Conservation (phyloP, 2,113 vertebrate genomes). For the Ptyas mucosa region DNA sequence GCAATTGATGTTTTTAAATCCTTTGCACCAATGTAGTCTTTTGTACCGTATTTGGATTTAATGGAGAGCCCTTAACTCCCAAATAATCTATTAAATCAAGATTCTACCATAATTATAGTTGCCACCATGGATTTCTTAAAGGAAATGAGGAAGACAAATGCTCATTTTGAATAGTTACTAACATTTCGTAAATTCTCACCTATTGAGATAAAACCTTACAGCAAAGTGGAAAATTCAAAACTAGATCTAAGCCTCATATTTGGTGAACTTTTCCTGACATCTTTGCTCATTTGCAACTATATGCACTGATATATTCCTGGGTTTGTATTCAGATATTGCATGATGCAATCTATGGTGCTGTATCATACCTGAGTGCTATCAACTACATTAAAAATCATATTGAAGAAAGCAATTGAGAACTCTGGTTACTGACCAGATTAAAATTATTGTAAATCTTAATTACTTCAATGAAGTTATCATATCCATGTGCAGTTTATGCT, state of each 20-base stretch:
- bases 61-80: background rate
- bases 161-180: background rate
- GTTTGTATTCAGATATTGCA: background rate
- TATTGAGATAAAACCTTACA: background rate
- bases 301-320: background rate
- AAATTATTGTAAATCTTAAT: background rate
- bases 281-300: background rate
- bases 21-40: background rate
- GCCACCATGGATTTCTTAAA: background rate
- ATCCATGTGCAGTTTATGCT: background rate
- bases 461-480: background rate
- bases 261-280: background rate
- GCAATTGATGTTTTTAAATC: background rate
- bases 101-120: background rate
- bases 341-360: background rate
- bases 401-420: background rate
- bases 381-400: background rate
- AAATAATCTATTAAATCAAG: background rate
- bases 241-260: background rate
- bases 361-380: background rate
- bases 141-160: background rate
- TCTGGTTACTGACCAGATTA: background rate
- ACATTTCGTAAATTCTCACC: background rate
- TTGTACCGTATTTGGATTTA: background rate
- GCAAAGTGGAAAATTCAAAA: background rate